Evolutionary conservation across 30 jellyfish, hydroid and myxozoan species (phyloP), one percentile per base, ranked within the genome.

Genomic region (Rhopilema esculentum): DNA sequence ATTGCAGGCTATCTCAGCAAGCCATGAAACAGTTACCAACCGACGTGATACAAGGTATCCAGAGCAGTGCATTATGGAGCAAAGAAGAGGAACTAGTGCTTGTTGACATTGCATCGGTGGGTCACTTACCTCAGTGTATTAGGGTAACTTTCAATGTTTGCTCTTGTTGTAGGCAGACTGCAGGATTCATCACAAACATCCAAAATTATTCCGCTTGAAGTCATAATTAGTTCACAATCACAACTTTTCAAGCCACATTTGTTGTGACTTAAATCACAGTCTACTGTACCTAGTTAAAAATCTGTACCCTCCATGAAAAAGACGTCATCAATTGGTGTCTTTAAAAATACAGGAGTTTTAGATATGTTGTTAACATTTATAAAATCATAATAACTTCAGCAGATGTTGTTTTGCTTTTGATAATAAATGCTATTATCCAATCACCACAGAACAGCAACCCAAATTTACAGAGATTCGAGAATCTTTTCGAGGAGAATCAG

Each of bases 1-100:
- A 8, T 26, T 76, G 17, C 53, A 95, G 99, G 74, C 89, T 95
- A 17, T 97, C 99, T 18, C 99, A 95, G 66, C 98, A 95, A 77
- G 95, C 99, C 20, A 95, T 95, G 88, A 85, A 83, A 63, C 90
- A 90, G 50, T 93, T 95, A 16, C 99, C 99, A 1, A 72, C 92
- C 4, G 97, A 90, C 62, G 97, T 95, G 19, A 82, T 95, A 52
- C 82, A 86, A 62, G 74, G 83, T 50, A 82, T 90, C 8, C 91
- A 83, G 52, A 90, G 69, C 27, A 77, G 88, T 77, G 99, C 97
- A 17, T 67, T 94, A 18, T 95, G 99, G 99, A 77, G 95, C 62
- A 87, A 83, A 66, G 97, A 95, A 23, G 99, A 95, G 73, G 99
- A 95, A 24, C 67, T 30, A 25, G 30, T 95, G 17, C 84, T 95